Base-by-base conservation (phyloP, 1,140 invertebrate species). In the Acromyrmex heyeri region DNA sequence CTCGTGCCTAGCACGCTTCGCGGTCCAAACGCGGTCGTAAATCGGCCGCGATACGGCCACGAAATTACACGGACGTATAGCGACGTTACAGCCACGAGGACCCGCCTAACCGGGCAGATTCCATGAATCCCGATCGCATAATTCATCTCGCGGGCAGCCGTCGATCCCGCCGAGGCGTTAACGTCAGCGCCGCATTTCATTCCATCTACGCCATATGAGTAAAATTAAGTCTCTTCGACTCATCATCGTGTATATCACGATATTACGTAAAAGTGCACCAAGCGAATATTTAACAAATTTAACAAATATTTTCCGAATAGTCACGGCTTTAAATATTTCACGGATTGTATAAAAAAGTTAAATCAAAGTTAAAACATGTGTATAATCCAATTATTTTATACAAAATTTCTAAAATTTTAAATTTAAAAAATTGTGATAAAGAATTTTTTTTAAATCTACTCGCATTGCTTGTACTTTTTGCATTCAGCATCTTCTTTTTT, bases 1-100 rank as follows among this genome's bases (percentile, higher is more conserved):
- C 91, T 82, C 79, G 75, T 88, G 83, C 81, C 88, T 90, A 86
- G 86, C 87, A 87, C 85, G 88, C 86, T 91, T 85, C 87, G 82
- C 87, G 70, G 79, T 92, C 85, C 85, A 50, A 61, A 67, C 78
- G 78, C 67, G 75, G 64, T 88, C 90, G 89, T 92, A 91, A 92
- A 92, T 72, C 76, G 65, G 69, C 44, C 83, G 59, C 87, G 82
- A 69, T 89, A 38, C 77, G 48, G 59, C 70, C 55, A 53, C 67
- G 86, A 78, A 90, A 90, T 90, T 89, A 85, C 85, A 89, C 53
- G 44, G 73, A 24, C 38, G 67, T 82, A 89, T 77, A 77, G 30
- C 61, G 59, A 61, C 27, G 75, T 70, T 86, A 89, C 77, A 76
- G 55, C n/a, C 65, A 89, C 16, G 72, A 18, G 48, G 38, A 12